These are phyloP conservation scores for Bombus picipes DNA, from an alignment of 1,140 invertebrate species.

Conservation along the genomic window DNA sequence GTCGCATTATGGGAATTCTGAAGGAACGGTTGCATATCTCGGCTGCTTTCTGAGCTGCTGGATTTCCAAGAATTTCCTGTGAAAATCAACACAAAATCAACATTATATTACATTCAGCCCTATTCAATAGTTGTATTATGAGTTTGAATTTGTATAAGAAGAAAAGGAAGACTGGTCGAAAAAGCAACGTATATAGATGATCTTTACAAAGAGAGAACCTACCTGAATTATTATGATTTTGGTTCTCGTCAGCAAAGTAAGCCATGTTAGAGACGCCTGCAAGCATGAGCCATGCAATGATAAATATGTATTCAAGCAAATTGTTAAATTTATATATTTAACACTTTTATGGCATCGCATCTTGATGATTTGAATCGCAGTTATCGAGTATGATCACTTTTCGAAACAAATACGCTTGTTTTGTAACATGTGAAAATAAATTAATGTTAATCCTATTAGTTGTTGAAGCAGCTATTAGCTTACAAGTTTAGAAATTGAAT, in stretches of 20 bases:
- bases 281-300: slow-evolving; percentile 82
- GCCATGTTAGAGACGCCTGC: slow-evolving; percentile 83
- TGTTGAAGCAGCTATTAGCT: slow-evolving; percentile 21
- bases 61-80: slow-evolving; percentile 81
- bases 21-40: slow-evolving; percentile 78
- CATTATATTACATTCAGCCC: neutral
- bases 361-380: neutral
- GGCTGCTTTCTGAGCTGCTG: slow-evolving; percentile 77
- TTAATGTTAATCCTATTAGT: slow-evolving; percentile 14
- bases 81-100: slow-evolving; percentile 5
- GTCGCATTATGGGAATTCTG: slow-evolving; percentile 74
- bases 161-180: neutral
- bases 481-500: neutral
- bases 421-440: neutral
- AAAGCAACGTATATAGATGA: slow-evolving; percentile 35
- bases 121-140: neutral
- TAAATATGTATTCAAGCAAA: slow-evolving; percentile 79
- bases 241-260: slow-evolving; percentile 84
- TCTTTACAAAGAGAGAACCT: slow-evolving; percentile 67
- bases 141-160: neutral
- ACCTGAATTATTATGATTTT: slow-evolving; percentile 83
- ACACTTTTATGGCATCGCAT: slow-evolving; percentile 31
- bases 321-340: slow-evolving; percentile 75
- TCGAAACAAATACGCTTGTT: slow-evolving; percentile 24
- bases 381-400: neutral